These are phyloP conservation scores for Syrista parreyssii DNA, from an alignment of 2,888 invertebrate species.

Conservation along the genomic window DNA sequence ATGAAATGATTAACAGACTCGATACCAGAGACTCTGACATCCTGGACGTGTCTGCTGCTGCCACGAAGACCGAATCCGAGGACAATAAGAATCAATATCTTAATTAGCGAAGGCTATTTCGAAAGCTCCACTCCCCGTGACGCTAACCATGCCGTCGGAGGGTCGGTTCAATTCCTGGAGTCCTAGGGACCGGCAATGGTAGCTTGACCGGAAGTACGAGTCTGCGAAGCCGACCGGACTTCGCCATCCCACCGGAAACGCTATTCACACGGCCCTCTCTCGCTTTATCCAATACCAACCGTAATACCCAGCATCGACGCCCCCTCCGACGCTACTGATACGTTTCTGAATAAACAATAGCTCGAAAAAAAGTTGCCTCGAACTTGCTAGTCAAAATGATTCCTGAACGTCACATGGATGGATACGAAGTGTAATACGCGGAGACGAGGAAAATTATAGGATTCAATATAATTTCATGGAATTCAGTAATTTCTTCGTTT, in stretches of 20 bases:
- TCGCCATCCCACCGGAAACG: constrained; percentile 64
- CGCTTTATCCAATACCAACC: constrained; percentile 30
- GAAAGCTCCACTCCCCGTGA: neutral
- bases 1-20: too few species aligned
- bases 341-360: constrained; percentile 63
- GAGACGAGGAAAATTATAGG: too few species aligned
- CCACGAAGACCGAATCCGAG: constrained; percentile 16
- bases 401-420: too few species aligned
- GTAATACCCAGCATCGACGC: constrained; percentile 25
- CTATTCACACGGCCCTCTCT: constrained; percentile 63
- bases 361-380: constrained; percentile 44
- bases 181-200: constrained; percentile 51
- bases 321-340: constrained; percentile 52
- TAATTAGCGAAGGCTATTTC: constrained; percentile 59
- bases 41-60: constrained; percentile 38
- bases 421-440: too few species aligned
- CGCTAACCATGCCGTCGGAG: neutral
- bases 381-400: constrained; percentile 33
- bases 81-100: constrained; percentile 66
- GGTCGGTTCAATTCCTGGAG: constrained; percentile 15
- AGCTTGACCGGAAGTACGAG: constrained; percentile 66
- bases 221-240: constrained; percentile 62
- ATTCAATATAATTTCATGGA: too few species aligned
- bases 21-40: too few species aligned
- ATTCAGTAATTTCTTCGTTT: too few species aligned